These are phyloP conservation scores for Bothrops jararaca DNA, from an alignment of 2,113 vertebrate genomes.

Conservation along the genomic window DNA sequence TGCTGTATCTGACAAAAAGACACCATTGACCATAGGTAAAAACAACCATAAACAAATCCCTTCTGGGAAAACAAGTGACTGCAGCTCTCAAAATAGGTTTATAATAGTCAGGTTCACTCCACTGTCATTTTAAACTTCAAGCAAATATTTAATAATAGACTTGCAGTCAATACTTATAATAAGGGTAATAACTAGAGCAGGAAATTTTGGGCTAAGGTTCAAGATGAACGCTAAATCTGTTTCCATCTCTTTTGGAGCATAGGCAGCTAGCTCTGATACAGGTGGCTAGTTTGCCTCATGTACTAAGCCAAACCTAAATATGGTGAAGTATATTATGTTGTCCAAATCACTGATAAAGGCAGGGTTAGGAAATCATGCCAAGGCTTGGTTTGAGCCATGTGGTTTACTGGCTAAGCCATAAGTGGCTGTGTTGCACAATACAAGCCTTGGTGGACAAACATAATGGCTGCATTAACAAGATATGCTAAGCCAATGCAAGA, in stretches of 20 bases:
- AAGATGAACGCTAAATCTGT: background rate
- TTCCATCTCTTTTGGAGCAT: background rate
- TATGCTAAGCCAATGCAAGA: background rate
- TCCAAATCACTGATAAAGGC: background rate
- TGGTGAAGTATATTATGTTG: background rate
- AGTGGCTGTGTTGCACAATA: background rate
- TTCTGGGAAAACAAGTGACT: constrained; percentile 31
- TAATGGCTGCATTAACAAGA: background rate
- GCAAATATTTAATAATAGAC: constrained; percentile 53
- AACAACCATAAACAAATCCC: background rate
- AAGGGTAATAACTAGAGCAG: background rate
- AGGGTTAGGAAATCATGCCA: background rate
- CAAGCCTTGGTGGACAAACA: background rate
- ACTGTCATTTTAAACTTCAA: constrained; percentile 56
- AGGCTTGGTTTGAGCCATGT: background rate
- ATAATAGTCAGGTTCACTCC: constrained; percentile 39
- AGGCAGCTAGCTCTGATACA: background rate
- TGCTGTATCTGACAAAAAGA: constrained; percentile 9
- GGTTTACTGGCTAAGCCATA: background rate
- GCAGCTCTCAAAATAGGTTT: constrained; percentile 53
- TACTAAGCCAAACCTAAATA: background rate
- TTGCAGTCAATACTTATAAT: constrained; percentile 9
- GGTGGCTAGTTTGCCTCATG: background rate
- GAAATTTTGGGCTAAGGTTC: background rate
- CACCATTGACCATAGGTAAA: constrained; percentile 40